Base-by-base conservation (phyloP, 2,888 invertebrate genomes). In the Leptinotarsa rubiginosa region DNA sequence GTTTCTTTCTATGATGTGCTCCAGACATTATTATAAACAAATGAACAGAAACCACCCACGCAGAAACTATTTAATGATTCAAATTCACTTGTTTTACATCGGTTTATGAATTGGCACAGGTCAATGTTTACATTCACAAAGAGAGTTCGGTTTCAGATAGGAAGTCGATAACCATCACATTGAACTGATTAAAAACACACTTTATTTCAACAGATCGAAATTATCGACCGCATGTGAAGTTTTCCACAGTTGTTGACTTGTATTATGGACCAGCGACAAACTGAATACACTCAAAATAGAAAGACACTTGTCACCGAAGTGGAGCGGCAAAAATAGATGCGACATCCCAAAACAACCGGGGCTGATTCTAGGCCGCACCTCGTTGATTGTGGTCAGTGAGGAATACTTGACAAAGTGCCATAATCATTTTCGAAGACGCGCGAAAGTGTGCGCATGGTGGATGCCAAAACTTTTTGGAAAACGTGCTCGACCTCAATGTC, bases 361-460 rank as follows among this genome's bases (percentile, higher is more conserved):
- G 22, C 31, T 75, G 70, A 73, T 69, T 65, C 66, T 72, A 71
- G 67, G 70, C 80, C 81, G 82, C 84, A 78, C 78, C 71, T 69
- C 70, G 74, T 49, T 31, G 52, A 79, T 79, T 75, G 81, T 80
- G 81, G 74, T 71, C 70, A 68, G 73, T 41, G 50, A 64, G 75
- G 81, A 83, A 84, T 85, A 85, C 81, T 85, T 86, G 85, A 85
- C 85, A 85, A 83, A 78, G 79, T 85, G 85, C 86, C 85, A 82
- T 77, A 70, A 72, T 70, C 64, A 68, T 66, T 73, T 68, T 68
- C 41, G 25, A n/a, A 62, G 10, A 62, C 62, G 62, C 31, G 31
- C 75, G 75, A 75, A 69, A 72, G 54, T 74, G 66, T 49, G 69
- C 47, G n/a, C 13, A 31, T 69, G 62, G 15, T 13, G 20, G 70